A percentile compares a stretch with the other conserved stretches of the same genome.
Evolutionary conservation across 2,888 invertebrate species (phyloP).

Genomic region (Pollenia angustigena): DNA sequence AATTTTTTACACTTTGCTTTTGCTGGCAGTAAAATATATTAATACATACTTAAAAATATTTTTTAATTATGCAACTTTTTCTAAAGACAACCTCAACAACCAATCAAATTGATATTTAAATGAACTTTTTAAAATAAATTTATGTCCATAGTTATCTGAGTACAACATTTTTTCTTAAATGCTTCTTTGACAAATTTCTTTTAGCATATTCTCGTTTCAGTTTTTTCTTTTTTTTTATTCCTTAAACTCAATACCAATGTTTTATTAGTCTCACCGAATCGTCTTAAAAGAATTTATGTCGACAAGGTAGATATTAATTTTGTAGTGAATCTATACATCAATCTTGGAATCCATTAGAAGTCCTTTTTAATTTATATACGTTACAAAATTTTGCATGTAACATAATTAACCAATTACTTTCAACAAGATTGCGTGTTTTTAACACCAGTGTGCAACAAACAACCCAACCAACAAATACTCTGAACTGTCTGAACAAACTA

Average conservation of each 20-base stretch:
- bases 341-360: slow-evolving; percentile 71
- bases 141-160: neutral
- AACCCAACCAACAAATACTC: slow-evolving; percentile 1
- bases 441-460: slow-evolving; percentile 61
- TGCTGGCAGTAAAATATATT: too few relatives aligned
- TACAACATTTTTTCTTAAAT: slow-evolving; percentile 14
- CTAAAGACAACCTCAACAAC: neutral
- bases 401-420: slow-evolving; percentile 74
- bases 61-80: too few relatives aligned
- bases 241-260: slow-evolving; percentile 2
- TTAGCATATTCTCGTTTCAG: neutral
- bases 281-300: slow-evolving; percentile 63
- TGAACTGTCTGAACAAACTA: slow-evolving; percentile 3
- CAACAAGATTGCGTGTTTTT: slow-evolving; percentile 72
- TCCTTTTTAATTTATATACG: slow-evolving; percentile 71
- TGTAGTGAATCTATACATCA: slow-evolving; percentile 66
- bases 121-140: neutral
- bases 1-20: too few relatives aligned
- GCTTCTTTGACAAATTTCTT: slow-evolving; percentile 52
- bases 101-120: neutral
- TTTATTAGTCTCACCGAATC: slow-evolving; percentile 13
- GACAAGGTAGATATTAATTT: slow-evolving; percentile 65
- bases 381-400: slow-evolving; percentile 70
- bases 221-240: neutral
- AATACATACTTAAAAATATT: too few relatives aligned